Conservation (phyloP, 2,888 invertebrate species). For the Chrysomela aeneicollis region DNA sequence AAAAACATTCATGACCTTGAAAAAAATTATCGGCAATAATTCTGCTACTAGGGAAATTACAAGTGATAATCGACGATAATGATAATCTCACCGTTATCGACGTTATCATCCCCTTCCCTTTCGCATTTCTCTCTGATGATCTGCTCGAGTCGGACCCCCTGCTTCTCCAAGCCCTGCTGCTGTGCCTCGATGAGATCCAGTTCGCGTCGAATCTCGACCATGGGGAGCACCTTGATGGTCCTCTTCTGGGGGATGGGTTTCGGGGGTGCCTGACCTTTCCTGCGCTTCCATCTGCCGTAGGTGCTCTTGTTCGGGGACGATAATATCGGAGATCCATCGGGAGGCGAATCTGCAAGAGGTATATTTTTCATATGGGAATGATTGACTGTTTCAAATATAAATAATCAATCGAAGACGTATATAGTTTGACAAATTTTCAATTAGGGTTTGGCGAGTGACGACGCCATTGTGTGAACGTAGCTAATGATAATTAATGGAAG, state of each 20-base stretch:
- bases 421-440: too few species aligned
- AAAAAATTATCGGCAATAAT: too few species aligned
- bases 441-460: too few species aligned
- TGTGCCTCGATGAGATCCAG: constrained; percentile 85
- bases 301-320: constrained; percentile 66
- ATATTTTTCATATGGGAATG: too few species aligned
- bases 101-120: constrained; percentile 49
- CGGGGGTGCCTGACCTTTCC: constrained; percentile 85
- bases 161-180: constrained; percentile 86
- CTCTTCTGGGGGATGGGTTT: constrained; percentile 77
- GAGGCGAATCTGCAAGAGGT: constrained; percentile 35
- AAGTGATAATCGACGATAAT: too few species aligned
- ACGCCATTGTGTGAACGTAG: too few species aligned
- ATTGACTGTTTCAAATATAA: too few species aligned
- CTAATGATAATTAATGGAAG: too few species aligned
- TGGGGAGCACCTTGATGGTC: constrained; percentile 67
- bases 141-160: constrained; percentile 90
- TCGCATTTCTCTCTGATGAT: constrained; percentile 87
- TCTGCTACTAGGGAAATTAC: too few species aligned
- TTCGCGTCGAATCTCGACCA: constrained; percentile 72
- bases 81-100: constrained; percentile 45
- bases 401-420: too few species aligned
- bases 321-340: constrained; percentile 41
- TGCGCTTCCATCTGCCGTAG: constrained; percentile 75
- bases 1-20: too few species aligned